Evolutionary conservation across 1,140 invertebrate species (phyloP), one percentile per base, ranked within the genome.

Genomic region (Calosoma granatense): DNA sequence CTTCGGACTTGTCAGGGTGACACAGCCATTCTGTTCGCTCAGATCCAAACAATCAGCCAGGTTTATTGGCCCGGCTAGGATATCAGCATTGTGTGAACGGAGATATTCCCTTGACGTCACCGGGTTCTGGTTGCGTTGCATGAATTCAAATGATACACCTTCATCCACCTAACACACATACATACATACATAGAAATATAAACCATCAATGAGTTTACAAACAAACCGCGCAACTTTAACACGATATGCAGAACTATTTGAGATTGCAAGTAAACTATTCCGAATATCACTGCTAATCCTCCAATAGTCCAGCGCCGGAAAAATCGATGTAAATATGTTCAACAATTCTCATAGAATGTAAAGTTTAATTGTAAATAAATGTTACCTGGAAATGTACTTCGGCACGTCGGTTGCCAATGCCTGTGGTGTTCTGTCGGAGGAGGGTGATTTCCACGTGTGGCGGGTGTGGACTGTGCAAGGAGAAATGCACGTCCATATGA

Each of bases 401-500:
- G 68, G 77, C 78, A 20, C 72, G 67, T 58, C 75, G 73, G 15
- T 47, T 6, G 0, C 83, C 86, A 57, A 88, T 85, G 1, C 85
- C 82, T 54, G 81, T 84, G 22, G 85, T 77, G 63, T 88, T 91
- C 69, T 92, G 90, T 65, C 90, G 88, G 2, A 93, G 71, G 14
- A 94, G 67, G 1, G 92, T 94, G 0, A 94, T 84, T 74, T 94
- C 85, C 54, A 87, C 82, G 56, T 80, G 74, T 0, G 81, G 81
- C 20, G 76, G 70, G 64, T 70, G 70, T 2, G 77, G 59, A 6
- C 84, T 78, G 64, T 91, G 88, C 9, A 94, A 74, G 12, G 81
- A 84, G 66, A 94, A 94, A 64, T 87, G 84, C 4, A 96, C 81
- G 70, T 94, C 90, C 15, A 96, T 83, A 65, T 94, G 91, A 20